Evolutionary conservation across 2,113 vertebrate genomes (phyloP).

Genomic region (Suncus etruscus): DNA sequence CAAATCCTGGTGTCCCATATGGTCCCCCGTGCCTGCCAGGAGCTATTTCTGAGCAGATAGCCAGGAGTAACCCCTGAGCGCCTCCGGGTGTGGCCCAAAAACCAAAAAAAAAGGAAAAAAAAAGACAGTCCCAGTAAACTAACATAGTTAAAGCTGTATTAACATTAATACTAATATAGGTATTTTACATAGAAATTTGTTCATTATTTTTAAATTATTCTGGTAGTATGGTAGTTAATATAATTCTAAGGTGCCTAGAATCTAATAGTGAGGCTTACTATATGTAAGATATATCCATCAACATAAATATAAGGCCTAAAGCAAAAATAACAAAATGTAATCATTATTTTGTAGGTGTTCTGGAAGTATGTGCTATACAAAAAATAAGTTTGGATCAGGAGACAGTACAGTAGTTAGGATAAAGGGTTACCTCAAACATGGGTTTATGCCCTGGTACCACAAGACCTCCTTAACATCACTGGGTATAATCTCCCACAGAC

Average conservation of each 20-base stretch:
- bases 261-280: neutral
- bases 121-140: neutral
- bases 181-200: slow-evolving; percentile 54
- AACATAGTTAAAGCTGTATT: neutral
- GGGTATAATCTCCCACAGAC: too few species aligned
- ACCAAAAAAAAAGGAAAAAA: too few species aligned
- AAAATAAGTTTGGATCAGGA: too few species aligned
- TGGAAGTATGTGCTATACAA: neutral
- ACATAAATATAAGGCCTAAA: slow-evolving; percentile 25
- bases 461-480: too few species aligned
- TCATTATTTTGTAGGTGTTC: neutral
- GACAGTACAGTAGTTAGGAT: too few species aligned
- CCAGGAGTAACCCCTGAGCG: too few species aligned
- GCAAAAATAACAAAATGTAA: slow-evolving; percentile 30
- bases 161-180: neutral
- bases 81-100: too few species aligned
- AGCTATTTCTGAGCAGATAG: too few species aligned
- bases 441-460: too few species aligned
- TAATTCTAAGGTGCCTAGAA: slow-evolving; percentile 43
- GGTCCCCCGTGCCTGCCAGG: too few species aligned
- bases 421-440: too few species aligned
- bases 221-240: neutral
- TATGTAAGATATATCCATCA: slow-evolving; percentile 34
- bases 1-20: too few species aligned
- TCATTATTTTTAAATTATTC: slow-evolving; percentile 18